These are phyloP conservation scores for Colinus virginianus DNA, from an alignment of 2,113 vertebrate genomes.

Conservation along the genomic window DNA sequence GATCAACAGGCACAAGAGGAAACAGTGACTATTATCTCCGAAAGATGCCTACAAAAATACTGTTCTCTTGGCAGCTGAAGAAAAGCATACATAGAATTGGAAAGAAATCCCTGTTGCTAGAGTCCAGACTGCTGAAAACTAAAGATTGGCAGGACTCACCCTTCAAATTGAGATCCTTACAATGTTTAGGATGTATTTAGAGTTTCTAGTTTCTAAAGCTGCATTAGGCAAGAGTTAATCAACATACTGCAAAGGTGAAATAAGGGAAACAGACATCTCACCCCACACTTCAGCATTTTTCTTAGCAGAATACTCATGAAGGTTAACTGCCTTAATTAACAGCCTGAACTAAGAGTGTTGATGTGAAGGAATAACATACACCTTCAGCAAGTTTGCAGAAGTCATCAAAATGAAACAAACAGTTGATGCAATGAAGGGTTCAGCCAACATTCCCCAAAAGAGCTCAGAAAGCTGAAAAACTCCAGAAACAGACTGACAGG, in stretches of 20 bases:
- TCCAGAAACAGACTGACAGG: background rate
- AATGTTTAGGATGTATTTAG: background rate
- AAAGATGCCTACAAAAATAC: background rate
- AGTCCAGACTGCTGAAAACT: background rate
- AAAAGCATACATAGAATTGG: background rate
- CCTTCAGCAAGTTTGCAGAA: conserved; percentile 15
- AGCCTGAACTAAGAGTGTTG: background rate
- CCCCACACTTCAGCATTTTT: background rate
- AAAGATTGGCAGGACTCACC: background rate
- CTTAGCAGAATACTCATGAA: conserved; percentile 11
- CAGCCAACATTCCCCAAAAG: background rate
- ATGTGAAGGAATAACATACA: background rate
- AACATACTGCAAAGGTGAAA: background rate
- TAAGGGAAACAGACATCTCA: conserved; percentile 20
- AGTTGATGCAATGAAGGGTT: background rate
- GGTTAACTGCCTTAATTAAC: conserved; percentile 33
- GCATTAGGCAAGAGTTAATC: background rate
- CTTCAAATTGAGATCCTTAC: background rate
- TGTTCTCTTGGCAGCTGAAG: background rate
- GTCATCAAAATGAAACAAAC: background rate
- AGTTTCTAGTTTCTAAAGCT: background rate
- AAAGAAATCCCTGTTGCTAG: background rate
- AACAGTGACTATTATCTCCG: background rate
- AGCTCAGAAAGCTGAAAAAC: background rate
- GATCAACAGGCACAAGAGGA: background rate